Conservation (phyloP, 2,888 invertebrate species). For the Hartigia nigra region DNA sequence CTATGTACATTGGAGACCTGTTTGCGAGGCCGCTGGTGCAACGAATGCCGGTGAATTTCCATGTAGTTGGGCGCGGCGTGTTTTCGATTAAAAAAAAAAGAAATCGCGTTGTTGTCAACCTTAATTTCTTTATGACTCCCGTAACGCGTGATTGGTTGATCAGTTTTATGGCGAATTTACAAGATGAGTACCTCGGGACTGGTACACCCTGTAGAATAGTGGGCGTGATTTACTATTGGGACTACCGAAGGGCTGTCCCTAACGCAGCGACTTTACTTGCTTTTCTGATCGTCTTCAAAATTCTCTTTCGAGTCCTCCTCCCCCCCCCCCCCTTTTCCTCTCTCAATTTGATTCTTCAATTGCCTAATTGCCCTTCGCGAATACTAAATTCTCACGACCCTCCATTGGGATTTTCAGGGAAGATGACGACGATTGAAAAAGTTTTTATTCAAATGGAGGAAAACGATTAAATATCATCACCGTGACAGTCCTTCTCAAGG, state of each 20-base stretch:
- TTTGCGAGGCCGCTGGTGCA: slow-evolving; percentile 1
- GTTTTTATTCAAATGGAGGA: background rate
- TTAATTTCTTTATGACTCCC: background rate
- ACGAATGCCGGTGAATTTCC: slow-evolving; percentile 1
- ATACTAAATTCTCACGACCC: background rate
- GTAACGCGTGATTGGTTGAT: background rate
- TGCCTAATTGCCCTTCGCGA: too few species aligned
- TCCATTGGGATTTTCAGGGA: background rate
- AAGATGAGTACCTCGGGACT: background rate
- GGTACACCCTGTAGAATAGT: background rate
- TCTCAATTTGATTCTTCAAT: background rate
- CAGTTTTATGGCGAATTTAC: background rate
- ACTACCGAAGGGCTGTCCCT: background rate
- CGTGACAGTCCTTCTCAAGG: background rate
- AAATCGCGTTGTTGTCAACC: background rate
- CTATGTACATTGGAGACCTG: background rate
- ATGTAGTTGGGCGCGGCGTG: background rate
- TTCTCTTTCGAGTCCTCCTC: background rate
- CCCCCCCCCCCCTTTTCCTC: too few species aligned
- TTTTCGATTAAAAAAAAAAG: background rate
- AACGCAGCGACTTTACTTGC: background rate
- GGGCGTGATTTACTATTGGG: background rate
- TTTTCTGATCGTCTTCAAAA: background rate
- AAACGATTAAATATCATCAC: background rate
- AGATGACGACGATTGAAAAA: background rate